Evolutionary conservation across 2,113 vertebrate genomes (phyloP).

Genomic region (Apaloderma vittatum): DNA sequence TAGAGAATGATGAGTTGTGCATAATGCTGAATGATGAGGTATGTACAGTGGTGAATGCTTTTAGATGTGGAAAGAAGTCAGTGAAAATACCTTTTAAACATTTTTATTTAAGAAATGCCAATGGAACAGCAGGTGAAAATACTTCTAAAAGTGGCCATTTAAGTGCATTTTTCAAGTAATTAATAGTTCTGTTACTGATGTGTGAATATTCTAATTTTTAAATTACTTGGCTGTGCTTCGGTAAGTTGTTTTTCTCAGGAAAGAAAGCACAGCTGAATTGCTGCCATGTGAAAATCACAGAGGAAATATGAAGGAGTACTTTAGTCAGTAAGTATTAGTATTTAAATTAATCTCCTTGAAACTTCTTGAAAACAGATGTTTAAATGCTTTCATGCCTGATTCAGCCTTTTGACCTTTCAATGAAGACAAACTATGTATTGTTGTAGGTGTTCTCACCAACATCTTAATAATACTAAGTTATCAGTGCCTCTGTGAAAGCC

Average conservation of each 20-base stretch:
- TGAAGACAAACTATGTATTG: neutral
- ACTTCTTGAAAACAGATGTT: constrained; percentile 13
- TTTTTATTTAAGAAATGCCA: neutral
- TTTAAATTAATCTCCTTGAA: neutral
- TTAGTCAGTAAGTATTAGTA: neutral
- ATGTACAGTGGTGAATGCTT: neutral
- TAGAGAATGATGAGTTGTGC: neutral
- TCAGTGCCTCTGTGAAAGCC: neutral
- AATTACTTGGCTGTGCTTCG: neutral
- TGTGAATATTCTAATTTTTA: neutral
- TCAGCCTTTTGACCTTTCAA: neutral
- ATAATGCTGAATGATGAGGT: neutral
- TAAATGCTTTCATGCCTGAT: neutral
- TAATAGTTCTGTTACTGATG: neutral
- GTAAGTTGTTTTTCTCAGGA: neutral
- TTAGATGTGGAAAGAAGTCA: neutral
- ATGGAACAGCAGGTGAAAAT: neutral
- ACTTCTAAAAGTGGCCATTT: neutral
- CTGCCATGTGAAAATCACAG: neutral
- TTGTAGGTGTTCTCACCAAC: neutral
- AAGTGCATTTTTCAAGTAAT: neutral
- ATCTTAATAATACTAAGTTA: neutral
- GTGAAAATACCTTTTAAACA: neutral
- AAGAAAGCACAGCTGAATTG: neutral
- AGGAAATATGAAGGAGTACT: neutral